Base-by-base conservation (phyloP, 2,888 invertebrate genomes). In the Cephus spinipes region DNA sequence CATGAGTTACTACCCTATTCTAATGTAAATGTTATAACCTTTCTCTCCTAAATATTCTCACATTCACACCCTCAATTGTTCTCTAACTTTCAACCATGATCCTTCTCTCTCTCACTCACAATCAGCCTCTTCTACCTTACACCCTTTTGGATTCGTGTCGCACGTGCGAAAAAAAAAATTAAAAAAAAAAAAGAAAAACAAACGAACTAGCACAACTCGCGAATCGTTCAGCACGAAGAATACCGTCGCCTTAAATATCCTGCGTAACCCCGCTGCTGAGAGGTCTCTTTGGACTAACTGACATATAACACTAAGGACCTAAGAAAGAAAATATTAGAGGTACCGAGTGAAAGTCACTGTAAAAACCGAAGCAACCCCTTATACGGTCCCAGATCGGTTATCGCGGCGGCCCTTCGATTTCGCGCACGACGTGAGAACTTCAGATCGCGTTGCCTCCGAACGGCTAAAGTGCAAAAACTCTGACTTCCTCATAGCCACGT, bases 281-380 rank as follows among this genome's bases (percentile, higher is more conserved):
- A 80, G 77, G 80, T 83, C 81, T 55, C 55, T 83, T 81, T 83
- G 81, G 82, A 82, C 81, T 81, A 83, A 81, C 82, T 82, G 80
- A 83, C 71, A 71, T 32, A 32, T 71, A 71, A 71, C 33, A 32
- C 31, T 71, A 71, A 71, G 71, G 71, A 71, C 12, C 71, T 71
- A 71, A 71, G 71, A 71, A 12, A 77, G 35, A 36, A 73, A 79
- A 35, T 55, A 76, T 76, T 30, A 71, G 71, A 71, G 71, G 35
- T 68, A 73, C 12, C 55, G 74, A 74, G 68, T n/a, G 15, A 68
- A 68, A 12, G n/a, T n/a, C 32, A 40, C 71, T 77, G 68, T 74
- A 12, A 88, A 88, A 30, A 71, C 71, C 71, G 71, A 71, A 71
- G 31, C 71, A 23, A 71, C 31, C 71, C 71, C 23, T 55, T 71